These are phyloP conservation scores for Amphibalanus amphitrite DNA, from an alignment of 1,140 invertebrate species.

Conservation along the genomic window DNA sequence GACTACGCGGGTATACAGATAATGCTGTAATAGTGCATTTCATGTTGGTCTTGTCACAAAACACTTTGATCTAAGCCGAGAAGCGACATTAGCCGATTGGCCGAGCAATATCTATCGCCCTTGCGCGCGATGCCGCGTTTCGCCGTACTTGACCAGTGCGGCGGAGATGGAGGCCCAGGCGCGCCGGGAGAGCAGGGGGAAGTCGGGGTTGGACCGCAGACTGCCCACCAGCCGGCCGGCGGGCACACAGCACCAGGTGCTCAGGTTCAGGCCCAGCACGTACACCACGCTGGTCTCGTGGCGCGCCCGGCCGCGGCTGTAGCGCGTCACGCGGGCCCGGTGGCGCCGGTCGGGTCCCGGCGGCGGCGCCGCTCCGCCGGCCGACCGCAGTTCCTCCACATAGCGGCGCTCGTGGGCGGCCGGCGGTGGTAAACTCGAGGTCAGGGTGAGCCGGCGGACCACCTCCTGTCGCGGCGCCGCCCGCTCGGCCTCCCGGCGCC, in stretches of 20 bases:
- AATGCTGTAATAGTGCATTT: too few relatives aligned
- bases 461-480: not conserved
- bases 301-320: too few relatives aligned
- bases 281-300: not conserved
- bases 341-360: too few relatives aligned
- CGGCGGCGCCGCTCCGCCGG: too few relatives aligned
- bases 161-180: not conserved
- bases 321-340: too few relatives aligned
- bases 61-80: too few relatives aligned
- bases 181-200: not conserved
- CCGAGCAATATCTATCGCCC: too few relatives aligned
- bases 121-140: too few relatives aligned
- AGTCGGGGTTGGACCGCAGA: not conserved
- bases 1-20: too few relatives aligned
- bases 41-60: too few relatives aligned
- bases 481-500: too few relatives aligned
- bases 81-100: too few relatives aligned
- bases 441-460: not conserved
- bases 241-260: not conserved
- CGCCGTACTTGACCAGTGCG: not conserved
- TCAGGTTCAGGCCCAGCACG: not conserved
- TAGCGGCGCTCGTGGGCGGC: not conserved
- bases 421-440: not conserved
- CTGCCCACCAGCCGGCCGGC: not conserved
- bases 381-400: not conserved